Conservation (phyloP, 2,113 vertebrate species). For the Alethe castanea region DNA sequence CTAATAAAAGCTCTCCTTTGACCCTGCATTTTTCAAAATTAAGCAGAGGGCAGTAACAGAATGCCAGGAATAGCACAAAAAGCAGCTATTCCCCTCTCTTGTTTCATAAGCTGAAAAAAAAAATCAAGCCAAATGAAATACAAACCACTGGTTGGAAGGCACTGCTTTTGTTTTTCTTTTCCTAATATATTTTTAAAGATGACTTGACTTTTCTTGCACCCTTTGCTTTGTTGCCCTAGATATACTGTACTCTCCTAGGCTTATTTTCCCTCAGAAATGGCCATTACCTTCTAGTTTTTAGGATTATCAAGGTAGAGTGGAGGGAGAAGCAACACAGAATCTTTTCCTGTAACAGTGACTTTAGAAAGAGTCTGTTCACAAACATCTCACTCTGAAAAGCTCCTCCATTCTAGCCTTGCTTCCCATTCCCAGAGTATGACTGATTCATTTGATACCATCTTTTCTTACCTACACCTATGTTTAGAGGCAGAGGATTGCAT, state of each 20-base stretch:
- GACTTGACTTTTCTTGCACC: not conserved
- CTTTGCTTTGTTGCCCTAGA: not conserved
- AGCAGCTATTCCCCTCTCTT: not conserved
- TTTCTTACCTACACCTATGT: not conserved
- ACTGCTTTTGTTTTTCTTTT: not conserved
- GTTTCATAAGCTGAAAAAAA: not conserved
- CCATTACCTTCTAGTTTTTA: not conserved
- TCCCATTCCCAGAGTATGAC: not conserved
- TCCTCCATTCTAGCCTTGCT: not conserved
- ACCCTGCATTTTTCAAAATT: constrained; percentile 14
- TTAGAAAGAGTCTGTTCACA: not conserved
- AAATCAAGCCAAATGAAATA: not conserved
- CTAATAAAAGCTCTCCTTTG: constrained; percentile 31
- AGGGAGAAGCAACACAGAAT: not conserved
- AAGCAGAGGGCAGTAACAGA: not conserved
- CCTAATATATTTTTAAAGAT: not conserved
- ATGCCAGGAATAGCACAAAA: constrained; percentile 47
- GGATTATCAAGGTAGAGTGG: not conserved
- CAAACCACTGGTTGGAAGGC: not conserved
- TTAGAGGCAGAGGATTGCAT: not conserved
- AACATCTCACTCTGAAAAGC: not conserved
- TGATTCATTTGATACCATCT: not conserved
- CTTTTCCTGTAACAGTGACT: not conserved
- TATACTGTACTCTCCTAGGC: not conserved
- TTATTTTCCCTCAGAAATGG: not conserved